Evolutionary conservation across 2,797 vertebrate species (phyloP).

Genomic region (Odontamblyopus rebecca): DNA sequence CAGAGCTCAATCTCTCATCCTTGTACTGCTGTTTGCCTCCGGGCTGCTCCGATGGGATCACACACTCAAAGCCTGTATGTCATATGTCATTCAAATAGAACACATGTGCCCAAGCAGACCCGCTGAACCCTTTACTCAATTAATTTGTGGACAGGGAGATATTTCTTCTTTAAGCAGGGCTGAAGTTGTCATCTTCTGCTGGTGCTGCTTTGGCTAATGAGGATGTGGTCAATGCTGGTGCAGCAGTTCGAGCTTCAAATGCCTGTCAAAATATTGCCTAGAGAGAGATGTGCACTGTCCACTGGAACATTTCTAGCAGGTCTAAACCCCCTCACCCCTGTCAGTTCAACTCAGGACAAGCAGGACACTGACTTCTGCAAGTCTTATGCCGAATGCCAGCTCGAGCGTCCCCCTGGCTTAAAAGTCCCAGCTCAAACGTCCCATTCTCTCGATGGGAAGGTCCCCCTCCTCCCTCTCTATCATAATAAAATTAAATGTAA

Average conservation of each 20-base stretch:
- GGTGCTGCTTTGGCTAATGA: constrained; percentile 5
- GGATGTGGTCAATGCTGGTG: constrained; percentile 1
- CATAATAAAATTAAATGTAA: too few species aligned
- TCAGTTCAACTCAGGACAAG: neutral
- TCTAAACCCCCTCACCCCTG: neutral
- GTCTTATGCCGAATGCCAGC: neutral
- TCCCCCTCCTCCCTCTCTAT: too few species aligned
- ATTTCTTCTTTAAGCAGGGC: constrained; percentile 42
- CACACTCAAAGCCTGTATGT: constrained; percentile 12
- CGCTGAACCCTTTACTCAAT: constrained; percentile 29
- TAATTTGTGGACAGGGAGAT: constrained; percentile 41
- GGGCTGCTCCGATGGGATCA: neutral
- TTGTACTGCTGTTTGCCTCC: constrained; percentile 9
- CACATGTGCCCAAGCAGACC: neutral
- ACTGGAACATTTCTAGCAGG: neutral
- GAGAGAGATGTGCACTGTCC: constrained; percentile 5
- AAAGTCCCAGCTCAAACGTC: too few species aligned
- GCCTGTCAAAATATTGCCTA: neutral
- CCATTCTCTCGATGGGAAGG: too few species aligned
- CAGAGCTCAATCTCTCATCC: constrained; percentile 1
- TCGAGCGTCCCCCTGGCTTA: too few species aligned
- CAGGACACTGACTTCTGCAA: neutral
- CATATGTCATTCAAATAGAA: constrained; percentile 3
- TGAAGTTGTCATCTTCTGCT: constrained; percentile 20
- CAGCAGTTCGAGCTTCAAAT: constrained; percentile 1